Base-by-base conservation (phyloP, 2,797 vertebrate species). In the Arnoldichthys spilopterus region DNA sequence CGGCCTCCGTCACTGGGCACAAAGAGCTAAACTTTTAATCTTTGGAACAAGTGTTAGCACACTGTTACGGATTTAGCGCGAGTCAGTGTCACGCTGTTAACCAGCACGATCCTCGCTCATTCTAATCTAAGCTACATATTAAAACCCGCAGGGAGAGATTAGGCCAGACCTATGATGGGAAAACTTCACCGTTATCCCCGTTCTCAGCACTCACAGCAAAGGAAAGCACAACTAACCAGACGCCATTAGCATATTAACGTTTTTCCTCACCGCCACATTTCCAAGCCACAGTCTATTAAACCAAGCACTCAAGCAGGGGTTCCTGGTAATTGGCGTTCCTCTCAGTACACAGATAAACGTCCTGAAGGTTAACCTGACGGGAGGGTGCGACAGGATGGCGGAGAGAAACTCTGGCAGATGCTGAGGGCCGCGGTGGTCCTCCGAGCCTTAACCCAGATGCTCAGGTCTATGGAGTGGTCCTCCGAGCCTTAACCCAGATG, bases 241-340 rank as follows among this genome's bases (percentile, higher is more conserved):
- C 54, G 56, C 58, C 51, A 68, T 58, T 22, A 13, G 34, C 66
- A 58, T 45, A 34, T 67, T 76, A 56, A 51, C 43, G 32, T 62
- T 73, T 77, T 18, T 30, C n/a, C n/a, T n/a, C 56, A 64, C 66
- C 30, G 63, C 68, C 47, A 76, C 32, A 45, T 54, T 69, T 66
- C 54, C 61, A 79, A 30, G 22, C 28, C 63, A 62, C 56, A 67
- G 82, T 66, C 40, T 72, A 83, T 88, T 86, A 84, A 85, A 84
- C 49, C 61, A 74, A 73, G 73, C 56, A 58, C 76, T 66, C 28
- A 76, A 45, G 45, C 51, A 76, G 34, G 75, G 80, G 51, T 62
- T 81, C 74, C 58, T 62, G 45, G 26, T 73, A 74, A 79, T 82
- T 81, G 74, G 40, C 37, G 61, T 74, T 77, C 47, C 64, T 59